Evolutionary conservation across 2,888 invertebrate species (phyloP).

Genomic region (Eristalis arbustorum): DNA sequence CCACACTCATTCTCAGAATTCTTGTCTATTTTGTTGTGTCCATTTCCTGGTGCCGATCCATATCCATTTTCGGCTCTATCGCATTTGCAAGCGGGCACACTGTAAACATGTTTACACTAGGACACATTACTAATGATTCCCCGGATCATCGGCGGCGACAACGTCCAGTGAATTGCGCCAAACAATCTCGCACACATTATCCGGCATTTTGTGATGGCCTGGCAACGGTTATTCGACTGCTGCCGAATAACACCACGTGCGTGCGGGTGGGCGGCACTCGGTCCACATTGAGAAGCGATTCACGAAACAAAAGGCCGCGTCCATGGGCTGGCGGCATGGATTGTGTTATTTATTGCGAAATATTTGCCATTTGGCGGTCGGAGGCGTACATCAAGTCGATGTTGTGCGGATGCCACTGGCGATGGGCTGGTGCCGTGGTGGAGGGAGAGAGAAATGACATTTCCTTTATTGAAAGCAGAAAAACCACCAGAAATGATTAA

Average conservation of each 20-base stretch:
- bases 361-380: constrained; percentile 69
- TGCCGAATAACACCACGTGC: neutral
- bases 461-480: constrained; percentile 56
- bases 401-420: constrained; percentile 1
- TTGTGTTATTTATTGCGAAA: constrained; percentile 69
- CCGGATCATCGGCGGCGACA: constrained; percentile 39
- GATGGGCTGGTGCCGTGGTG: constrained; percentile 11
- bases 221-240: neutral
- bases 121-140: constrained; percentile 59
- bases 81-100: constrained; percentile 23
- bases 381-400: constrained; percentile 66
- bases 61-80: constrained; percentile 7
- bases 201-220: neutral
- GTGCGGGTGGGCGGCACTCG: neutral
- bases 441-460: constrained; percentile 45
- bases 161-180: constrained; percentile 34
- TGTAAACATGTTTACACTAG: constrained; percentile 66
- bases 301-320: constrained; percentile 51
- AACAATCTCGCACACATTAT: constrained; percentile 59
- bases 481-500: constrained; percentile 62
- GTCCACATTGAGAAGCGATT: neutral
- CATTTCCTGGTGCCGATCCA: constrained; percentile 7
- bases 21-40: neutral
- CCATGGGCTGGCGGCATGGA: constrained; percentile 52
- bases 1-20: neutral